These are phyloP conservation scores for Molothrus ater DNA, from an alignment of 2,797 vertebrate species.

Conservation along the genomic window DNA sequence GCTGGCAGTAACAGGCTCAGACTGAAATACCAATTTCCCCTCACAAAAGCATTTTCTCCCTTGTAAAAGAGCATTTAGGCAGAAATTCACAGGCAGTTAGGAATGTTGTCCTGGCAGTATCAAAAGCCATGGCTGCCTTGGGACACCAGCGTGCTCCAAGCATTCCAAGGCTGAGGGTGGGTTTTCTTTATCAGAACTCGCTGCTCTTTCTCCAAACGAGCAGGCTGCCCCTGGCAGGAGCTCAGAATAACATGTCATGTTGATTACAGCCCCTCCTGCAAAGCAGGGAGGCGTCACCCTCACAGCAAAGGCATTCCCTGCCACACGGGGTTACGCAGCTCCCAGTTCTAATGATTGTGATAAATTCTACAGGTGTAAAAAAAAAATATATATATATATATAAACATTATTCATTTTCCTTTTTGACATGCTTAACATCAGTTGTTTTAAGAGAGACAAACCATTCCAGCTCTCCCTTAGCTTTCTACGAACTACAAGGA, in stretches of 20 bases:
- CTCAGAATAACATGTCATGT: not conserved
- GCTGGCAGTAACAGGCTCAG: not conserved
- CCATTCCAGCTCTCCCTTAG: not conserved
- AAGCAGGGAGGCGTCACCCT: not conserved
- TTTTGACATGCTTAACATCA: not conserved
- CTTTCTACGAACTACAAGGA: not conserved
- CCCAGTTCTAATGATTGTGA: not conserved
- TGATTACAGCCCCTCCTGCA: not conserved
- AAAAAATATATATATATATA: not conserved
- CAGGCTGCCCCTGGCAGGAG: not conserved
- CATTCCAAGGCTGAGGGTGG: not conserved
- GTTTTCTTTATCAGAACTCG: not conserved
- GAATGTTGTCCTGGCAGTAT: not conserved
- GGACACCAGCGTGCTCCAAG: not conserved
- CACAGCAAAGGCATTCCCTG: not conserved
- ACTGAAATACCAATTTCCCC: not conserved
- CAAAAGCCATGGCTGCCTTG: not conserved
- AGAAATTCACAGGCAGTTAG: not conserved
- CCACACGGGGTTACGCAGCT: fast-evolving
- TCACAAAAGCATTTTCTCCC: not conserved
- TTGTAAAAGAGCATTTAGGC: not conserved
- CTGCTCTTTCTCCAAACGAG: not conserved
- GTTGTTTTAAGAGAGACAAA: not conserved
- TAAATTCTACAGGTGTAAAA: not conserved
- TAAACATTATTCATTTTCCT: not conserved